These are phyloP conservation scores for Sarcophaga carnaria DNA, from an alignment of 2,888 invertebrate genomes.

Conservation along the genomic window DNA sequence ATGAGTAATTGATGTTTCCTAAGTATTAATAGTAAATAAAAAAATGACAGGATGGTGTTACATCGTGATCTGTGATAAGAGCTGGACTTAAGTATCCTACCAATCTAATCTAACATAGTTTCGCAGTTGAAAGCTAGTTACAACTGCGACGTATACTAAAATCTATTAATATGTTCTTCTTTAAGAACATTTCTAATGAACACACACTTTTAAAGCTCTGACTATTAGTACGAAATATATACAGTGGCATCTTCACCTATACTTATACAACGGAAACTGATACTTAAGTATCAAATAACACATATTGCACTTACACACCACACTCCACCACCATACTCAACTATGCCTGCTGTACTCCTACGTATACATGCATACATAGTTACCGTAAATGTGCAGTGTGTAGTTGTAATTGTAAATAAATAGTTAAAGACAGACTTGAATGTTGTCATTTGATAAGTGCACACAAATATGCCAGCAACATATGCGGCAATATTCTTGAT, in stretches of 20 bases:
- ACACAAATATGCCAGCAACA: conserved; percentile 65
- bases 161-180: too few species aligned
- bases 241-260: conserved; percentile 19
- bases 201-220: neutral
- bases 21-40: too few species aligned
- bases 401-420: conserved; percentile 37
- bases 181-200: too few species aligned
- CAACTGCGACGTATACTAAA: too few species aligned
- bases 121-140: too few species aligned
- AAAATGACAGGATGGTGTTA: too few species aligned
- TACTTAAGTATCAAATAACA: conserved; percentile 54
- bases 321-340: neutral
- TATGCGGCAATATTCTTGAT: conserved; percentile 49
- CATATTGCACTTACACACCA: neutral
- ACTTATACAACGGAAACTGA: conserved; percentile 44
- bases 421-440: conserved; percentile 55
- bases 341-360: too few species aligned
- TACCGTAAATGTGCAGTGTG: conserved; percentile 17
- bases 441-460: conserved; percentile 64
- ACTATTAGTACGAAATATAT: neutral
- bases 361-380: too few species aligned
- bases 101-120: too few species aligned
- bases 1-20: too few species aligned
- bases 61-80: too few species aligned
- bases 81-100: too few species aligned